These are phyloP conservation scores for Neodontobutis hainanensis DNA, from an alignment of 2,113 vertebrate genomes.

Conservation along the genomic window DNA sequence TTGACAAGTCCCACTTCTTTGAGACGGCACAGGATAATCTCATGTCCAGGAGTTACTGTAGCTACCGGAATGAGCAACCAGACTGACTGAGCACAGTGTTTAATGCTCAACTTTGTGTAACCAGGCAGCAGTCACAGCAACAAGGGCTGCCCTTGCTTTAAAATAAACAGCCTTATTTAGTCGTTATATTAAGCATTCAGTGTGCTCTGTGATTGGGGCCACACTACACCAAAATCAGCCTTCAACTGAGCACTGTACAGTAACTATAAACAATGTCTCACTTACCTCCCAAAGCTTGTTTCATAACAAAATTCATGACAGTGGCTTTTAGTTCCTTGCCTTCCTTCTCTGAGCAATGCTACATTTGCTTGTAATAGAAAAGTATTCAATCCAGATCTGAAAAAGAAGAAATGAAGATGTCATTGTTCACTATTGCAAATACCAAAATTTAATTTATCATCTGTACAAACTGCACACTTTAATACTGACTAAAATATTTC, in stretches of 20 bases:
- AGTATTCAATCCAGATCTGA: conserved; percentile 71
- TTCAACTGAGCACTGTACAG: neutral
- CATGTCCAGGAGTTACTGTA: too few relatives aligned
- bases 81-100: conserved; percentile 30
- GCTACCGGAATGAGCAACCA: too few relatives aligned
- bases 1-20: too few relatives aligned
- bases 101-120: conserved; percentile 3
- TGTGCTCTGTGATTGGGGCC: conserved; percentile 11
- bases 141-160: conserved; percentile 26
- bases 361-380: conserved; percentile 76
- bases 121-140: conserved; percentile 20
- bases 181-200: conserved; percentile 19
- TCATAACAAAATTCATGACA: conserved; percentile 95
- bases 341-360: conserved; percentile 74
- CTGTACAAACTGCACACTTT: too few relatives aligned
- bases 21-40: too few relatives aligned
- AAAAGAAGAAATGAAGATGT: neutral
- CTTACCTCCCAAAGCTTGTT: conserved; percentile 94
- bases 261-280: conserved; percentile 10
- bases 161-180: conserved; percentile 34
- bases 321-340: conserved; percentile 83
- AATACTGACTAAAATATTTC: too few relatives aligned
- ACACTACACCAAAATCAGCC: neutral
- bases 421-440: neutral
- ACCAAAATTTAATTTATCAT: neutral